These are phyloP conservation scores for Bufo gargarizans DNA, from an alignment of 2,113 vertebrate species.

Conservation along the genomic window DNA sequence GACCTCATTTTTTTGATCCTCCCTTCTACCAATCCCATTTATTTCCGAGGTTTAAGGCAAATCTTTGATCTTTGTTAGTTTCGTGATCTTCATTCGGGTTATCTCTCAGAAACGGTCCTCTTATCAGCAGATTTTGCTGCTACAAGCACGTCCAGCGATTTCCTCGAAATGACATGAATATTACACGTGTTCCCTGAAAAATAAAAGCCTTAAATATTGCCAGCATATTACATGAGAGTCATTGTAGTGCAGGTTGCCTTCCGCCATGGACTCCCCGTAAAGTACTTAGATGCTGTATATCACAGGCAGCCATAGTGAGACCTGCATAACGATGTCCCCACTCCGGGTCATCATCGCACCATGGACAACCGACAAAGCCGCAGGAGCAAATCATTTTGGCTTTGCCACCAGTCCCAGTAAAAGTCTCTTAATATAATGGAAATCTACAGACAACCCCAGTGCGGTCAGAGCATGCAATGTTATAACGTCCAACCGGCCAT, in stretches of 20 bases:
- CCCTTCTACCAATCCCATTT: background rate
- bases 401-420: background rate
- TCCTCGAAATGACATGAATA: background rate
- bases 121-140: constrained; percentile 5
- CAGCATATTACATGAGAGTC: background rate
- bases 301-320: background rate
- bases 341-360: background rate
- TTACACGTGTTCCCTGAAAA: background rate
- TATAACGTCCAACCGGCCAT: background rate
- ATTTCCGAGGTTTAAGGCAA: background rate
- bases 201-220: background rate
- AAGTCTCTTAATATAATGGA: background rate
- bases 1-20: background rate
- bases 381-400: background rate
- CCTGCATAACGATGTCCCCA: background rate
- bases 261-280: background rate
- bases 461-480: background rate
- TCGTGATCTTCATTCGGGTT: constrained; percentile 8
- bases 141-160: background rate
- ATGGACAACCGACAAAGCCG: background rate
- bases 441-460: no score
- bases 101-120: background rate
- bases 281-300: background rate
- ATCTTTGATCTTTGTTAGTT: background rate
- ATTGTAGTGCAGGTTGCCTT: background rate